A percentile compares a stretch with the other conserved stretches of the same genome.
phyloP scores from a whole-genome alignment of 2,797 vertebrate genomes.

The Sciurus vulgaris region DNA sequence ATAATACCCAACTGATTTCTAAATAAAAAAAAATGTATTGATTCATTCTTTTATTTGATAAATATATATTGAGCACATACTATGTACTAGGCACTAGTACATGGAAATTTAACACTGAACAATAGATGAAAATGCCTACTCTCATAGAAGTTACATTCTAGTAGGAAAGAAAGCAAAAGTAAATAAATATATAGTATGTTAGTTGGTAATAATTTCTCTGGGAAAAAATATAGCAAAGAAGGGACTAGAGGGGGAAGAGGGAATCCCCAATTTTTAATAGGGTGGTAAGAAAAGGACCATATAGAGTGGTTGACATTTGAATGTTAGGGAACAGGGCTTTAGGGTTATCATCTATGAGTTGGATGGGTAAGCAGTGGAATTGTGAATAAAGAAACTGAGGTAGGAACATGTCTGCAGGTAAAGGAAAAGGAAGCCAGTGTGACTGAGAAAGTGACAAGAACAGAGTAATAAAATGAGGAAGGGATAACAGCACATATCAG shows the following conservation, averaged over 20 bases:
- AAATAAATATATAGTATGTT: not conserved
- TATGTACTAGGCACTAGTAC: not conserved
- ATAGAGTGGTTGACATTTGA: not conserved
- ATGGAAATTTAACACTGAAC: not conserved
- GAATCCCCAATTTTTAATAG: not conserved
- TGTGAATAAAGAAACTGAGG: not conserved
- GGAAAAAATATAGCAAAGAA: slow-evolving; percentile 14
- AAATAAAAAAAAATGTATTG: not conserved
- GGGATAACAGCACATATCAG: not conserved
- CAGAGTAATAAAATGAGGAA: not conserved
- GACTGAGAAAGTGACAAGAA: not conserved
- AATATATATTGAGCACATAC: not conserved
- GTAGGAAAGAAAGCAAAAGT: slow-evolving; percentile 16
- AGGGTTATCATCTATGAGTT: not conserved
- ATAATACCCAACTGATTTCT: not conserved
- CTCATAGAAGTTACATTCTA: not conserved
- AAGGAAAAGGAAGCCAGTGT: not conserved
- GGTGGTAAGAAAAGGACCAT: not conserved
- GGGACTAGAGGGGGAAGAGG: not conserved
- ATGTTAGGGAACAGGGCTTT: not conserved
- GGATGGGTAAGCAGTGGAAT: not conserved
- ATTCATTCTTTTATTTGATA: not conserved
- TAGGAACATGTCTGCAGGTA: not conserved
- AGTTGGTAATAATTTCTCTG: not conserved
- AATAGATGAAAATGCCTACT: not conserved